Base-by-base conservation (phyloP, 2,888 invertebrate species). In the Cheilosia soror region DNA sequence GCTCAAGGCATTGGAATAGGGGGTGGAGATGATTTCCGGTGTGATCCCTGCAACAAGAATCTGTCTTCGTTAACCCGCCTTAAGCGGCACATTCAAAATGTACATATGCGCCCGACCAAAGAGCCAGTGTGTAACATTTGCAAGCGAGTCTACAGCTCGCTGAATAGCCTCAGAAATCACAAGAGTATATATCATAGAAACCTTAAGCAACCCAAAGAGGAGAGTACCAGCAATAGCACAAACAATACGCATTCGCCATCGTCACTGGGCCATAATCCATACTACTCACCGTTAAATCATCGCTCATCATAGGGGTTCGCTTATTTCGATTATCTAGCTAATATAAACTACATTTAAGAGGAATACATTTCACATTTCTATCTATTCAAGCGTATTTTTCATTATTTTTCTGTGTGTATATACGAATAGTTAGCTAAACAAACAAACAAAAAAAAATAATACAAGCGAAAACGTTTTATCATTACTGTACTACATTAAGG, bases 61-160 rank as follows among this genome's bases (percentile, higher is more conserved):
- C 94, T 97, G 92, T 96, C 96, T 91, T 96, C 96, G 90, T 94
- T 96, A 93, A 96, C 96, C 91, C 95, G 96, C 92, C 95, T 97
- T 94, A 97, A 96, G 95, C 95, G 97, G 91, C 97, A 97, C 94
- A 97, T 96, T 94, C 97, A 97, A 94, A 97, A 97, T 94, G 97
- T 97, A 90, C 97, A 97, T 94, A 96, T 96, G 95, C 94, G 96
- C 91, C 97, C 97, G 90, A 96, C 96, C 92, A 95, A 97, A 94
- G 96, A 96, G 93, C 97, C 97, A 89, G 96, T 97, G 92, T 97
- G 97, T 94, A 97, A 96, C 94, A 96, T 97, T 92, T 97, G 97
- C 94, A 96, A 97, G 93, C 96, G 97, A 92, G 97, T 97, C 90
- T 97, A 97, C 94, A 96, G 97, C 94, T 97, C 97, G 92, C 94